These are phyloP conservation scores for Drosophila barbarae DNA, from an alignment of 2,888 invertebrate genomes.

Conservation along the genomic window DNA sequence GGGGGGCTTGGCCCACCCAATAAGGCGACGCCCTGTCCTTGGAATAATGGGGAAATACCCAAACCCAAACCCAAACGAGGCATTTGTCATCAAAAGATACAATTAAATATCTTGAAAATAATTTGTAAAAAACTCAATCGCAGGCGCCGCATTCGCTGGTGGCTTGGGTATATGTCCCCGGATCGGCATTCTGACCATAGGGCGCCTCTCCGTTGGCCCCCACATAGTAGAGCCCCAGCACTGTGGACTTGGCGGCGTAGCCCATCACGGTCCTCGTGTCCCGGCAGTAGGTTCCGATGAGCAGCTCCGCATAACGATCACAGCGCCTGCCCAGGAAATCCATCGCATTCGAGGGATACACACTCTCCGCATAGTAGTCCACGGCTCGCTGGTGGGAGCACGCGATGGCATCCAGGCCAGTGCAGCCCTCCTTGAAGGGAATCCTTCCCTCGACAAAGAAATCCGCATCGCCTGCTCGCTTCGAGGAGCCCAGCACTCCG, in stretches of 20 bases:
- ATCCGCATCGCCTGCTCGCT: slow-evolving; percentile 71
- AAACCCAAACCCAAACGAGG: neutral
- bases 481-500: slow-evolving; percentile 65
- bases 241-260: slow-evolving; percentile 17
- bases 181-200: slow-evolving; percentile 37
- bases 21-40: slow-evolving; percentile 1
- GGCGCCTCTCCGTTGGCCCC: slow-evolving; percentile 33
- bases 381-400: slow-evolving; percentile 74
- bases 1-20: slow-evolving; percentile 13
- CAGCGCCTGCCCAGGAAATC: slow-evolving; percentile 59
- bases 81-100: neutral
- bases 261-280: slow-evolving; percentile 35
- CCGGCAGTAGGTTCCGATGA: slow-evolving; percentile 6
- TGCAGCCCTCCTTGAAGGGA: slow-evolving; percentile 67
- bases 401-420: slow-evolving; percentile 12
- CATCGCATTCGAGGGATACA: slow-evolving; percentile 69
- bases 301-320: slow-evolving; percentile 28
- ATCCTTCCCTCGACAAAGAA: slow-evolving; percentile 71
- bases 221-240: slow-evolving; percentile 44
- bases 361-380: slow-evolving; percentile 68
- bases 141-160: slow-evolving; percentile 32
- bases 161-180: slow-evolving; percentile 10
- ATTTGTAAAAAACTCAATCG: neutral
- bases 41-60: neutral
- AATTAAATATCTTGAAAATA: neutral